Base-by-base conservation (phyloP, 2,113 vertebrate genomes). In the Sinocyclocheilus maitianheensis region DNA sequence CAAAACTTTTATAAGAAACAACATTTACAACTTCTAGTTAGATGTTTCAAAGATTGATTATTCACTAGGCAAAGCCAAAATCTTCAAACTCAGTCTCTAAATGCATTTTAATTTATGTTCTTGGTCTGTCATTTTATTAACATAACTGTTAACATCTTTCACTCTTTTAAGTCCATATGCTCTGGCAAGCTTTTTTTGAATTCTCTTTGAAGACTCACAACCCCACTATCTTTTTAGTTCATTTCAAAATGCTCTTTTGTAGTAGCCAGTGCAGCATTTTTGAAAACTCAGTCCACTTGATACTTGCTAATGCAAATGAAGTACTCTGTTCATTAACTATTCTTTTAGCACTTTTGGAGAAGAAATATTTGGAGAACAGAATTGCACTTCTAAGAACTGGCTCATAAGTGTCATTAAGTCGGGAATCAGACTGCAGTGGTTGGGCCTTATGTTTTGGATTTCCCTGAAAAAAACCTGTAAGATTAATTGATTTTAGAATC, bases 1-100 rank as follows among this genome's bases (percentile, higher is more conserved):
- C n/a, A 65, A 65, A 22, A 53, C 80, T 22, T 34, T 51, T 1
- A 20, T 69, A 18, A 20, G 58, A 60, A 37, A 48, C 20, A 81
- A 81, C 79, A 34, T 71, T 53, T 82, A 69, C 80, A 82, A 53
- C 43, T 71, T 82, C 63, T 71, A 24, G 14, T 81, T 81, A 46
- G 14, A 65, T 65, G 6, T 60, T 63, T 80, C 10, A 48, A 0
- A 65, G 37, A 81, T 81, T 46, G 60, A 48, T 67, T 82, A 53
- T 26, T 30, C 63, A 69, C 20, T 22, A 53, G 9, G 24, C 14
- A 30, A 69, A 24, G 79, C 79, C 79, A 81, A 69, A 67, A 67
- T 51, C 48, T 48, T 48, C 46, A 51, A 51, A 51, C 43, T 12
- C 9, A 13, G 12, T 18, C 24, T 30, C 51, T 53, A 53, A 53